Evolutionary conservation across 2,888 invertebrate genomes (phyloP).

Genomic region (Xestia c-nigrum): DNA sequence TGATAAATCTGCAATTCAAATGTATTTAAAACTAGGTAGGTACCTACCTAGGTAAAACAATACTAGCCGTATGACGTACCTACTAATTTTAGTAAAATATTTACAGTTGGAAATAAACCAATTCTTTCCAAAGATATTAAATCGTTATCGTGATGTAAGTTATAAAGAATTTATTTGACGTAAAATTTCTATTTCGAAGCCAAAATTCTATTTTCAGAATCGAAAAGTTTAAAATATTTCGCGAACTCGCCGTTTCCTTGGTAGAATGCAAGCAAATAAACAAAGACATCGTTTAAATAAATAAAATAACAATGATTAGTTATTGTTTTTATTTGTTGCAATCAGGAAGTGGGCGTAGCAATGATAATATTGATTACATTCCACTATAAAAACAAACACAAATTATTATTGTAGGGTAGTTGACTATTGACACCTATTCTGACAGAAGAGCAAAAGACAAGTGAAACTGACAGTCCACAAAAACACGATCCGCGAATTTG

Average conservation of each 20-base stretch:
- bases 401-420: conserved; percentile 37
- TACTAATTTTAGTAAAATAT: neutral
- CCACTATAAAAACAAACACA: conserved; percentile 2
- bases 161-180: conserved; percentile 17
- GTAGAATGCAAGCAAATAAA: conserved; percentile 1
- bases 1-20: neutral
- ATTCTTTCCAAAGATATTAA: neutral
- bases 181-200: neutral
- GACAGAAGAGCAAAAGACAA: conserved; percentile 17
- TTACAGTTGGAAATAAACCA: neutral
- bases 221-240: conserved; percentile 13
- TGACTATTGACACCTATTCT: neutral
- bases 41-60: too few relatives aligned
- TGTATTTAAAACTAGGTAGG: neutral
- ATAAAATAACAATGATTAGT: neutral
- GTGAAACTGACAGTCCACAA: neutral
- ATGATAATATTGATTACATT: conserved; percentile 12
- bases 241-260: neutral
- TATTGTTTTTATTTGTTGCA: conserved; percentile 13
- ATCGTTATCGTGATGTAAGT: neutral
- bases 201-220: conserved; percentile 24
- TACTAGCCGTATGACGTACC: neutral
- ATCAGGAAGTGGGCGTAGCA: conserved; percentile 12
- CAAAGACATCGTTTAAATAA: neutral
- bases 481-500: neutral